Percentiles rank a stretch among this genome's conserved stretches.
These are phyloP conservation scores for Sprattus sprattus DNA, from an alignment of 2,113 vertebrate genomes.

Conservation along the genomic window DNA sequence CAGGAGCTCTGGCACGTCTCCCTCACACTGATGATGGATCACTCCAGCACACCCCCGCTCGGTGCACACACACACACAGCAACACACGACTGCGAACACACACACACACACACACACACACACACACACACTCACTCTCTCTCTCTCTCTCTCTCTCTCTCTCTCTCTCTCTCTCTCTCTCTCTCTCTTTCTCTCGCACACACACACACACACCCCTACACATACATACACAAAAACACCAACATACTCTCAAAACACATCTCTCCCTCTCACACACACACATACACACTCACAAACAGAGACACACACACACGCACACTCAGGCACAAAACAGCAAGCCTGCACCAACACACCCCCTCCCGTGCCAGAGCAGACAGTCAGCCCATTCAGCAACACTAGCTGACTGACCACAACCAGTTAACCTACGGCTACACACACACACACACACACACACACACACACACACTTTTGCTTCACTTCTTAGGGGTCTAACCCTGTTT, in stretches of 20 bases:
- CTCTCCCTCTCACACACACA: neutral
- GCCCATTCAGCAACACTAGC: neutral
- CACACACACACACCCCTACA: neutral
- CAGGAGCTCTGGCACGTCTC: slow-evolving; percentile 60
- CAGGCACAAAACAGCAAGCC: neutral
- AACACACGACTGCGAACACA: neutral
- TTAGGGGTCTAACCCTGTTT: neutral
- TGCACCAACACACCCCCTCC: neutral
- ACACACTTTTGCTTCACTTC: neutral
- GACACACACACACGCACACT: neutral
- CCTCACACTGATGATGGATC: slow-evolving; percentile 62
- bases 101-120: neutral
- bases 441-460: slow-evolving; percentile 28
- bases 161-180: neutral
- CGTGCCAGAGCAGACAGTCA: neutral
- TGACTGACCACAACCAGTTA: slow-evolving; percentile 9
- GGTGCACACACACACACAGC: neutral
- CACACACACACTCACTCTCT: neutral
- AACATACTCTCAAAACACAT: neutral
- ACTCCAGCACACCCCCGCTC: slow-evolving; percentile 26
- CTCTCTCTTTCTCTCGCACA: neutral
- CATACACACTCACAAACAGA: neutral
- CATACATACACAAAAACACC: neutral
- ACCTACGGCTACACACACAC: neutral
- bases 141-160: too few relatives aligned